Conservation (phyloP, 2,888 invertebrate species). For the Tetramorium bicarinatum region DNA sequence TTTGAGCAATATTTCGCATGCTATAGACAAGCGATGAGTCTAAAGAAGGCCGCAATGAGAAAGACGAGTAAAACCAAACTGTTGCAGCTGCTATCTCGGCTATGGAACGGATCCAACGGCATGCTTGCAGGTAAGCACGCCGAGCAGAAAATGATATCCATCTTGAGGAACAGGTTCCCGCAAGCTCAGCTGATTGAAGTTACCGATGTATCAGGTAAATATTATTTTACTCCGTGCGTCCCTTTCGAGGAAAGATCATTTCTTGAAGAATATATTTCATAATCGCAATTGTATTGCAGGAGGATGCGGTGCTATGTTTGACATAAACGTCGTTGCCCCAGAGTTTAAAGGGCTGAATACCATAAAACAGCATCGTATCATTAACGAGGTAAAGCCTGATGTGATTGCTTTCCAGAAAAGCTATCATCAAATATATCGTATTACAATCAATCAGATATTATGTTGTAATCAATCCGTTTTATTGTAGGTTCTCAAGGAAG, state of each 20-base stretch:
- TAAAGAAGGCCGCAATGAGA: constrained; percentile 66
- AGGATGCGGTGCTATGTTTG: constrained; percentile 94
- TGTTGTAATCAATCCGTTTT: constrained; percentile 10
- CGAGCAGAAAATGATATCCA: constrained; percentile 85
- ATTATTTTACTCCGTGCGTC: constrained; percentile 19
- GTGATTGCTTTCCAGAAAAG: neutral
- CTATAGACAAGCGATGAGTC: constrained; percentile 41
- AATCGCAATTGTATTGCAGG: constrained; percentile 86
- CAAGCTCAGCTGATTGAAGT: constrained; percentile 90
- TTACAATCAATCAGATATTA: neutral
- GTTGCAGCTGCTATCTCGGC: constrained; percentile 84
- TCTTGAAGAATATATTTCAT: neutral
- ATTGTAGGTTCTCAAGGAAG: constrained; percentile 89
- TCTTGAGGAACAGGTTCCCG: constrained; percentile 87
- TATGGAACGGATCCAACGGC: constrained; percentile 84
- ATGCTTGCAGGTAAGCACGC: constrained; percentile 82
- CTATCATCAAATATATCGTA: neutral
- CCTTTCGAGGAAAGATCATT: neutral
- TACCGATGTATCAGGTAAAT: constrained; percentile 89
- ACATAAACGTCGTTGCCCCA: constrained; percentile 90
- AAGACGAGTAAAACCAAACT: constrained; percentile 82
- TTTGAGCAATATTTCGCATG: constrained; percentile 19
- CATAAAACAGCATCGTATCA: constrained; percentile 92
- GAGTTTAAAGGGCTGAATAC: constrained; percentile 91
- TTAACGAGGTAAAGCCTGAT: constrained; percentile 88